These are phyloP conservation scores for Myiothlypis coronata DNA, from an alignment of 2,797 vertebrate genomes.

Conservation along the genomic window DNA sequence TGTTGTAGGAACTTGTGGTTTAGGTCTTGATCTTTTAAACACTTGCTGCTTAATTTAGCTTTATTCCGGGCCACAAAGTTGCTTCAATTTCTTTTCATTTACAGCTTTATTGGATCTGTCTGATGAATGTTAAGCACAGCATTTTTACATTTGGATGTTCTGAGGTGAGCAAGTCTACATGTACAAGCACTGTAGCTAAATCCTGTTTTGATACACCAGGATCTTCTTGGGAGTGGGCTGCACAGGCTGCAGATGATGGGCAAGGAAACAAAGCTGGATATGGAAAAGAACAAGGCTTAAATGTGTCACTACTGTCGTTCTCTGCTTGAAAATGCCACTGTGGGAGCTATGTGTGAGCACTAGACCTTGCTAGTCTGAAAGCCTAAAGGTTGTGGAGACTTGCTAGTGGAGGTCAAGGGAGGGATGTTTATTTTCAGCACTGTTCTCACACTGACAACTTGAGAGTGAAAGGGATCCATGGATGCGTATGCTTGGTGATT, in stretches of 20 bases:
- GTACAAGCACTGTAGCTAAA: background rate
- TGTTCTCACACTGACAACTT: slow-evolving; percentile 39
- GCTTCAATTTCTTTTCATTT: background rate
- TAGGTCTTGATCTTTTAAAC: slow-evolving; percentile 9
- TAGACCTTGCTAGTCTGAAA: slow-evolving; percentile 25
- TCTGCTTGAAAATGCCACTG: background rate
- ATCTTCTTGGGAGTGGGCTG: background rate
- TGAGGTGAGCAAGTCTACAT: background rate
- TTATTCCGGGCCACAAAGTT: background rate
- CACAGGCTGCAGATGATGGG: background rate
- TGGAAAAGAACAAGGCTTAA: background rate
- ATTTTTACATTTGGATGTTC: background rate
- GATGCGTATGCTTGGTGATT: slow-evolving; percentile 1
- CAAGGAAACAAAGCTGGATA: background rate
- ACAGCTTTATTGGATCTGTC: background rate
- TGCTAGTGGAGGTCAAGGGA: background rate
- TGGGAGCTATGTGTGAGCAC: background rate
- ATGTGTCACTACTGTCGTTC: background rate
- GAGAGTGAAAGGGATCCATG: background rate
- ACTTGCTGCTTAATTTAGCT: slow-evolving; percentile 20
- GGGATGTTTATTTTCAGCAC: slow-evolving; percentile 56
- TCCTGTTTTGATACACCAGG: background rate
- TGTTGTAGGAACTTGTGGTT: background rate
- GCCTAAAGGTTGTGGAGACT: slow-evolving; percentile 1
- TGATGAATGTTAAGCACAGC: background rate